A percentile compares a stretch with the other conserved stretches of the same genome.
phyloP scores from a whole-genome alignment of 2,113 vertebrate genomes.

The Menidia beryllina region DNA sequence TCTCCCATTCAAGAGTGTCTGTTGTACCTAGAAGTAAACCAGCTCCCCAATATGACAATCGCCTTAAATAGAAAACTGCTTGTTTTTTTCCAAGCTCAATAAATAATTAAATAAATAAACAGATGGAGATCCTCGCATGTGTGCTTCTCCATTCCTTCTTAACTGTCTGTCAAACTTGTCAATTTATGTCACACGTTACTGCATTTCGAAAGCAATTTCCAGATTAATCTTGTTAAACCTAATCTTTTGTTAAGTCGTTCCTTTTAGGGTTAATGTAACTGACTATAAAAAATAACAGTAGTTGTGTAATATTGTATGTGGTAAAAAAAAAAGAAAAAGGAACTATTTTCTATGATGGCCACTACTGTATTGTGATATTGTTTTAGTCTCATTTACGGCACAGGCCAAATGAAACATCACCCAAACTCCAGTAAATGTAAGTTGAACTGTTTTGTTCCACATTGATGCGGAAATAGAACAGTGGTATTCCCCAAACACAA shows the following conservation, averaged over 20 bases:
- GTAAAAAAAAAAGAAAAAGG: neutral
- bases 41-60: neutral
- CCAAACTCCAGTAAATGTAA: neutral
- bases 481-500: too few relatives aligned
- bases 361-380: neutral
- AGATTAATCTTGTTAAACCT: neutral
- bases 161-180: neutral
- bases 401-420: too few relatives aligned
- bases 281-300: neutral
- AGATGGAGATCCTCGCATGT: neutral
- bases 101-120: neutral
- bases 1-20: constrained; percentile 32
- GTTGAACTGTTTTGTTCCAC: neutral
- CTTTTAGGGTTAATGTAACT: neutral
- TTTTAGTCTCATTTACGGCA: neutral
- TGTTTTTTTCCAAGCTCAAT: too few relatives aligned
- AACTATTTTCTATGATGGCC: neutral
- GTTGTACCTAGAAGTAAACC: constrained; percentile 10
- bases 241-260: neutral
- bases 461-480: too few relatives aligned
- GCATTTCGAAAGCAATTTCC: neutral
- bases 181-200: neutral
- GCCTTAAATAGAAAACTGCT: neutral
- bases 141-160: neutral
- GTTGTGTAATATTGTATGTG: neutral